These are phyloP conservation scores for Caenorhabditis panamensis DNA, from an alignment of 2,888 invertebrate species.

Conservation along the genomic window DNA sequence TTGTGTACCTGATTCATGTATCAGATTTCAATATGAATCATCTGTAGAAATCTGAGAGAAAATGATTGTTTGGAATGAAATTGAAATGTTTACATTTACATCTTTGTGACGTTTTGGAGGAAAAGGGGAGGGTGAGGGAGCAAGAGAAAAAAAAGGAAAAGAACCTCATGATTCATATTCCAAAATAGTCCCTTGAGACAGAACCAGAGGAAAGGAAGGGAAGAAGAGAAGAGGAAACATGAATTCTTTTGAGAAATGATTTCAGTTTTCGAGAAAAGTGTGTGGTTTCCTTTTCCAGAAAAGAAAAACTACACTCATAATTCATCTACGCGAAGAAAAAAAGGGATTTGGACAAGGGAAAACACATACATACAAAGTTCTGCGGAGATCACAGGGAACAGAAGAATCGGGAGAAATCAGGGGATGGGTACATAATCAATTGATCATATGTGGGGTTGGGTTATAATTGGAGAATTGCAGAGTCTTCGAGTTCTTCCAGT, in stretches of 20 bases:
- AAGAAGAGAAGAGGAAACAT: neutral
- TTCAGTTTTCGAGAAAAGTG: neutral
- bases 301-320: neutral
- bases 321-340: slow-evolving; percentile 6
- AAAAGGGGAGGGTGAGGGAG: neutral
- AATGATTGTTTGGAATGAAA: slow-evolving; percentile 3
- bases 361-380: slow-evolving; percentile 16
- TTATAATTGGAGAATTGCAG: slow-evolving; percentile 44
- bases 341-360: neutral
- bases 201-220: neutral
- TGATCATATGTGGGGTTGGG: neutral
- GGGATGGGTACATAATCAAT: slow-evolving; percentile 25
- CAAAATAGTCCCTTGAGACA: neutral
- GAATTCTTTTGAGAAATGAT: too few species aligned
- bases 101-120: slow-evolving; percentile 33
- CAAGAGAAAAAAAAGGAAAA: neutral
- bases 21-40: slow-evolving; percentile 45
- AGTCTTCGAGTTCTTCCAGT: slow-evolving; percentile 53
- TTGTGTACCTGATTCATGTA: slow-evolving; percentile 22
- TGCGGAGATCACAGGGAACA: slow-evolving; percentile 40
- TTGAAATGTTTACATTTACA: slow-evolving; percentile 42
- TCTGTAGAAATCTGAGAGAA: neutral
- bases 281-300: neutral
- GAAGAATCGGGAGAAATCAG: neutral
- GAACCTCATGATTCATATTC: slow-evolving; percentile 2